phyloP scores from a whole-genome alignment of 2,113 vertebrate species.

The Cathartes aura region DNA sequence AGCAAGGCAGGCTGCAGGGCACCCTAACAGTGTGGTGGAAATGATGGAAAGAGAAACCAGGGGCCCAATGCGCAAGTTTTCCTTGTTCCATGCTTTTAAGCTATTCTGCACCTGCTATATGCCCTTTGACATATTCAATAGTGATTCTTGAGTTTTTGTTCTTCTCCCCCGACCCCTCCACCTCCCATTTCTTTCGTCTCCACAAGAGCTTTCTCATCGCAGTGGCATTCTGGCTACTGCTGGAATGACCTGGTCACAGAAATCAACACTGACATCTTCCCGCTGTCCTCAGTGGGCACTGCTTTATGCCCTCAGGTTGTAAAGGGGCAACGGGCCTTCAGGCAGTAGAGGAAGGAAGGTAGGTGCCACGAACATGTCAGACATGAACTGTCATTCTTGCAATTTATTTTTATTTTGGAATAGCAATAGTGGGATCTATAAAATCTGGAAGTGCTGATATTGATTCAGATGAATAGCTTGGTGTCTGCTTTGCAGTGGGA shows the following conservation, averaged over 20 bases:
- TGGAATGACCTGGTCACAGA: not conserved
- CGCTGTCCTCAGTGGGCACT: not conserved
- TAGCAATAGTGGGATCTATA: not conserved
- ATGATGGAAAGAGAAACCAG: not conserved
- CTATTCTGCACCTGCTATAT: fast-evolving
- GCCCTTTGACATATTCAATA: not conserved
- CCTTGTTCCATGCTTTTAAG: not conserved
- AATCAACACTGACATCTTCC: not conserved
- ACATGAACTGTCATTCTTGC: not conserved
- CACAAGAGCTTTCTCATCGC: not conserved
- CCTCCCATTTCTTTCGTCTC: not conserved
- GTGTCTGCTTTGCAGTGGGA: not conserved
- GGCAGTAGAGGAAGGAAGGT: not conserved
- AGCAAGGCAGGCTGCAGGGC: not conserved
- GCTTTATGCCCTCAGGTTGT: not conserved
- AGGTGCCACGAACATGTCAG: not conserved
- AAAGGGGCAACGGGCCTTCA: not conserved
- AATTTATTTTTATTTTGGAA: not conserved
- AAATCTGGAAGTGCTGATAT: not conserved
- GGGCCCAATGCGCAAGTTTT: fast-evolving
- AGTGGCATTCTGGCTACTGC: not conserved
- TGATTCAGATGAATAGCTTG: not conserved
- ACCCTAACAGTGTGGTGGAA: not conserved
- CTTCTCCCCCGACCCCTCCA: not conserved
- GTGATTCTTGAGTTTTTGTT: not conserved